Evolutionary conservation across 1,140 invertebrate genomes (phyloP), one percentile per base, ranked within the genome.

Genomic region (Drosophila saltans): DNA sequence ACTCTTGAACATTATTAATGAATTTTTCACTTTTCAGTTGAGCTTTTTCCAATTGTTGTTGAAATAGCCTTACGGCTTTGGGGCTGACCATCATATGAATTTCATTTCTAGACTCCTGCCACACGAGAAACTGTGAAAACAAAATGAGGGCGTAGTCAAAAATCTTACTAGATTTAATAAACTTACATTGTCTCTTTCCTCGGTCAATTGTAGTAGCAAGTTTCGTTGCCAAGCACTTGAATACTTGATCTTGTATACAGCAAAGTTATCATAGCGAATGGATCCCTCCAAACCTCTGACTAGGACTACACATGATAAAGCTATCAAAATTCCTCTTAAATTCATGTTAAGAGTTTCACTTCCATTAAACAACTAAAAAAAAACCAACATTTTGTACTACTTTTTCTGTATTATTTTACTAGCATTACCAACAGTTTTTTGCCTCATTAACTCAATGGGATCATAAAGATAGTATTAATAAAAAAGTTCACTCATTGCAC

Each of bases 1-100:
- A 91, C 90, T 76, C 59, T 48, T 91, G 90, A 0, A 91, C 90
- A 57, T 91, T 79, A 1, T 40, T 48, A 30, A 91, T 77, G 5
- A 90, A 80, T 0, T 81, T 39, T 8, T 90, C 58, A 2, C 77
- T 70, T 16, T 30, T 80, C 10, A 55, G 26, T 26, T 75, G 73
- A 0, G 43, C 52, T 2, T 16, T 41, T 7, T 30, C 55, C 2
- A 80, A 59, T 16, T 58, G 28, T 8, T 58, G 36, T 2, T 77
- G 10, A 0, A 91, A 70, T 11, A 71, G 28, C 0, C 11, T 1
- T 1, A 72, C 11, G 0, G 64, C 78, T 6, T 33, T 40, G 21
- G 89, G 84, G 45, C 59, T 70, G 2, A 91, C 64, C 89, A 91
- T 85, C 7, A 91, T 5, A 55, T 83, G 63, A 5, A 89, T 8